phyloP scores from a whole-genome alignment of 2,113 vertebrate species.

The Climacteris rufus region DNA sequence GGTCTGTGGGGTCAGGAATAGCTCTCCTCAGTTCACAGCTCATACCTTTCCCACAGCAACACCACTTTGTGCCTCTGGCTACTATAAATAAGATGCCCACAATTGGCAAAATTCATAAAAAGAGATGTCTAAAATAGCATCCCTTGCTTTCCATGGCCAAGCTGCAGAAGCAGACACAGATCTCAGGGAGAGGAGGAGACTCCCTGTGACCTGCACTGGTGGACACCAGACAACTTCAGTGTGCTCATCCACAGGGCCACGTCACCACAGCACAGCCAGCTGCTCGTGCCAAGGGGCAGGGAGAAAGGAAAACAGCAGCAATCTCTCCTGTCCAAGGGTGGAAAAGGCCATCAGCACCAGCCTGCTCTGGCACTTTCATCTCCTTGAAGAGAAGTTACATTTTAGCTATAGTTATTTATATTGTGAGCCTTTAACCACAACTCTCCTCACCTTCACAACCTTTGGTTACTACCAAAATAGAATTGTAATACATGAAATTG shows the following conservation, averaged over 20 bases:
- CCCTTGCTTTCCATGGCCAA: neutral
- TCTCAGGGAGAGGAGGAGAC: neutral
- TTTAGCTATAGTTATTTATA: constrained; percentile 27
- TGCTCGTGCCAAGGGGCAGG: neutral
- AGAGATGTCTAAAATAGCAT: neutral
- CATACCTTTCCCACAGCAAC: neutral
- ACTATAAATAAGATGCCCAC: neutral
- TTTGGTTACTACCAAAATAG: neutral
- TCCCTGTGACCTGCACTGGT: neutral
- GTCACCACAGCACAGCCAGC: neutral
- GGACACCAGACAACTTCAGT: neutral
- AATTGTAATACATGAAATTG: neutral
- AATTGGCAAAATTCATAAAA: neutral
- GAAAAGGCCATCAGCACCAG: neutral
- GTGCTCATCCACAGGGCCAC: neutral
- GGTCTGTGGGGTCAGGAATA: neutral
- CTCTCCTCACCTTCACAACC: neutral
- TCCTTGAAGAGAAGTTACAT: neutral
- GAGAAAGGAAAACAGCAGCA: neutral
- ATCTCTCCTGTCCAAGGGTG: neutral
- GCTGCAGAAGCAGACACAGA: neutral
- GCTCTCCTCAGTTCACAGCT: neutral
- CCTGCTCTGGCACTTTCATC: neutral
- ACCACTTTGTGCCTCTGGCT: neutral
- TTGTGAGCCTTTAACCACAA: constrained; percentile 30